Base-by-base conservation (phyloP, 2,113 vertebrate genomes). In the Mirza zaza region DNA sequence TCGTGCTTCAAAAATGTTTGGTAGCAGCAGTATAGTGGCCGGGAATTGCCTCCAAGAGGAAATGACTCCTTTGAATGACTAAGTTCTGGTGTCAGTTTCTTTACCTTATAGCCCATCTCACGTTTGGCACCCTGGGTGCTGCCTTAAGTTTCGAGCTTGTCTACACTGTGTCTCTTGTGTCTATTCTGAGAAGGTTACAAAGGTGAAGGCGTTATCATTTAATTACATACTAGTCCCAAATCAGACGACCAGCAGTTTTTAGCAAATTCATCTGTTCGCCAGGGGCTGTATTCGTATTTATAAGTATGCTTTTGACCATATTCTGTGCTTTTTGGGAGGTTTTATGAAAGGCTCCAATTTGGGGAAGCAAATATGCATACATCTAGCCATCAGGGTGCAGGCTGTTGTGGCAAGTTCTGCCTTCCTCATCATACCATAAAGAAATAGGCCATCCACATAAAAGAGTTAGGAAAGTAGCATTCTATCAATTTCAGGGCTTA, bases 291-390 rank as follows among this genome's bases (percentile, higher is more conserved):
- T 21, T 92, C 14, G 21, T 83, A 29, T 71, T 94, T 75, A 9
- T 90, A 59, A 90, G 79, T 27, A 42, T n/a, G 23, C 25, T 91
- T 86, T 93, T 75, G 71, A 85, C 39, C 32, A 18, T 29, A 21
- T 89, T 59, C 80, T 90, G 39, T 91, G 73, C 52, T 90, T 68
- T 87, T 50, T 8, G 15, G 15, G 68, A 88, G 83, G 23, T 65
- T 89, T 94, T 91, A 50, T 57, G 87, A 57, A 91, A 95, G 42
- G 67, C 76, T 97, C 91, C 90, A 97, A 70, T 97, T 88, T 88
- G 21, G 17, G 71, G 42, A 79, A 63, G 87, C 42, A 92, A 77
- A 87, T 75, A 11, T 67, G 36, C 36, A 8, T 32, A 4, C 34
- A 4, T 59, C 50, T 42, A 82, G 76, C 57, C 79, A 45, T 63